phyloP scores from a whole-genome alignment of 2,888 invertebrate genomes.

The Linnaemya tessellans region DNA sequence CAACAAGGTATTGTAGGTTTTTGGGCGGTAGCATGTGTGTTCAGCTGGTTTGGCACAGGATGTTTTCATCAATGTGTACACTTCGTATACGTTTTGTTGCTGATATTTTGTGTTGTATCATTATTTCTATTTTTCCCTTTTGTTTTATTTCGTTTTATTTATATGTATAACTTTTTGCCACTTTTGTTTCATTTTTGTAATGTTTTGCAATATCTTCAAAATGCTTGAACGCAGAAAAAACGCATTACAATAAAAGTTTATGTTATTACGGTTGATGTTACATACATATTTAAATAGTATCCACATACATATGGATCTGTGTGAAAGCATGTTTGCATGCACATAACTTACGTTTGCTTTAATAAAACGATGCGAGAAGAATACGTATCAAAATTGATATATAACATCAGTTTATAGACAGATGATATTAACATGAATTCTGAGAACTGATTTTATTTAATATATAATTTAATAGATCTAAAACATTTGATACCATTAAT shows the following conservation, averaged over 20 bases:
- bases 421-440: not conserved
- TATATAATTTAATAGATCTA: too few species aligned
- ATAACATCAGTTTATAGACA: slow-evolving; percentile 46
- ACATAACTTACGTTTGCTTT: not conserved
- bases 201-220: slow-evolving; percentile 78
- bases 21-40: slow-evolving; percentile 53
- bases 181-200: slow-evolving; percentile 60
- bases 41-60: slow-evolving; percentile 4
- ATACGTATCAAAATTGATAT: slow-evolving; percentile 78
- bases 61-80: slow-evolving; percentile 33
- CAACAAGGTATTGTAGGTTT: slow-evolving; percentile 57
- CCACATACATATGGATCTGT: not conserved
- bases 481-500: too few species aligned
- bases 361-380: slow-evolving; percentile 69
- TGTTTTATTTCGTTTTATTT: slow-evolving; percentile 61
- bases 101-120: slow-evolving; percentile 47
- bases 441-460: too few species aligned
- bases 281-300: not conserved
- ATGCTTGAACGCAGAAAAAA: slow-evolving; percentile 81
- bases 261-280: slow-evolving; percentile 75
- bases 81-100: slow-evolving; percentile 39
- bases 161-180: not conserved
- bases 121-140: slow-evolving; percentile 8
- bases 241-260: slow-evolving; percentile 82
- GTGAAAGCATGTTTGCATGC: slow-evolving; percentile 51